These are phyloP conservation scores for Climacteris rufus DNA, from an alignment of 2,113 vertebrate species.

Conservation along the genomic window DNA sequence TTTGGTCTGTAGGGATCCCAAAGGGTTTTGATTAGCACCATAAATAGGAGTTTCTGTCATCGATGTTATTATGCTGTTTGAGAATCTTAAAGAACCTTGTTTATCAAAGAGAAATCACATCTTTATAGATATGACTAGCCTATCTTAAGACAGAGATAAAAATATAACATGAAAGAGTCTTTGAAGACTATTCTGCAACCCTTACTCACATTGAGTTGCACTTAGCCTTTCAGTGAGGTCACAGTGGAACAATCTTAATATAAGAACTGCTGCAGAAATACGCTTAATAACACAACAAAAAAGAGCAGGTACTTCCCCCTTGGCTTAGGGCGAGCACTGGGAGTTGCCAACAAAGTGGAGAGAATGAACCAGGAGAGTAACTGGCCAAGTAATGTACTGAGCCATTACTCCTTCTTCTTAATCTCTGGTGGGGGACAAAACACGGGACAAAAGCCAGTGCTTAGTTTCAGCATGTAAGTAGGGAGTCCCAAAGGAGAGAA, in stretches of 20 bases:
- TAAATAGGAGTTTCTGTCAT: slow-evolving; percentile 13
- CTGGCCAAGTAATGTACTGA: neutral
- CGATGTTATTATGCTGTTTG: neutral
- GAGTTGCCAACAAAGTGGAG: neutral
- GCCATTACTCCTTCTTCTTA: neutral
- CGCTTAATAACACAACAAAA: neutral
- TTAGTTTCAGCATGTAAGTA: neutral
- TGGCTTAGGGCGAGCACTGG: neutral
- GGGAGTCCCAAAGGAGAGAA: neutral
- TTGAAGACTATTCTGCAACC: neutral
- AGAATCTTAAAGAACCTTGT: neutral
- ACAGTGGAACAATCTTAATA: neutral
- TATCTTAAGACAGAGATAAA: neutral
- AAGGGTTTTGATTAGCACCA: slow-evolving; percentile 5
- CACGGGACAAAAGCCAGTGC: neutral
- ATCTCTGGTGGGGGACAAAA: neutral
- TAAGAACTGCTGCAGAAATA: neutral
- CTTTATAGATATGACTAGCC: neutral
- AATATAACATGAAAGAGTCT: slow-evolving; percentile 11
- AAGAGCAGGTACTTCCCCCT: neutral
- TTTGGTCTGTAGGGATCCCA: neutral
- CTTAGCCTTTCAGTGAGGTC: neutral
- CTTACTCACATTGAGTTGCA: neutral
- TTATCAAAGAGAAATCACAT: slow-evolving; percentile 25
- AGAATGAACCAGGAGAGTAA: neutral